These are phyloP conservation scores for Baccha elongata DNA, from an alignment of 2,888 invertebrate genomes.

Conservation along the genomic window DNA sequence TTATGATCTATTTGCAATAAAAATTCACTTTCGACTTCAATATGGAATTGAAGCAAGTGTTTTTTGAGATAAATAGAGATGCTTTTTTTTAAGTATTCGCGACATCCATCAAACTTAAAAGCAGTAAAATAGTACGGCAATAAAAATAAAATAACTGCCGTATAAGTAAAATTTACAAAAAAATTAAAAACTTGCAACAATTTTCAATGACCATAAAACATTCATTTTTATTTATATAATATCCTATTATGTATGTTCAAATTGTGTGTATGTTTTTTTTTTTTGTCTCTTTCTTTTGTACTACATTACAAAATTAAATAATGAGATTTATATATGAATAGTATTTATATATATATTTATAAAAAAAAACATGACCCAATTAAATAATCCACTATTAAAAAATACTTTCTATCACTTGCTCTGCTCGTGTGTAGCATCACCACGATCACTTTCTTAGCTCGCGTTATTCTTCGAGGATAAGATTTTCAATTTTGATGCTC, in stretches of 20 bases:
- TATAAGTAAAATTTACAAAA: too few relatives aligned
- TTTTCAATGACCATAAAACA: constrained; percentile 52
- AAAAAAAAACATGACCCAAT: constrained; percentile 47
- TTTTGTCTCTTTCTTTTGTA: constrained; percentile 55
- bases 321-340: constrained; percentile 57
- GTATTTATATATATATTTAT: constrained; percentile 17
- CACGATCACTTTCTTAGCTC: background rate
- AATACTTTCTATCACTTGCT: constrained; percentile 64
- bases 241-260: constrained; percentile 30
- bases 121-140: too few relatives aligned
- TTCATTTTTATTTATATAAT: constrained; percentile 45
- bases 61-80: too few relatives aligned
- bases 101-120: too few relatives aligned
- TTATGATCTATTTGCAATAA: too few relatives aligned
- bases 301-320: constrained; percentile 71
- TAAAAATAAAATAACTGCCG: too few relatives aligned
- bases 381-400: constrained; percentile 52
- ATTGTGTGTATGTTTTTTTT: constrained; percentile 16
- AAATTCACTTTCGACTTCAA: too few relatives aligned
- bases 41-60: too few relatives aligned
- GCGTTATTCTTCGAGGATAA: constrained; percentile 47
- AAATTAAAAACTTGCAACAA: background rate
- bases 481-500: constrained; percentile 34
- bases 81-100: too few relatives aligned
- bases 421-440: constrained; percentile 3